These are phyloP conservation scores for Indri indri DNA, from an alignment of 2,113 vertebrate species.

Conservation along the genomic window DNA sequence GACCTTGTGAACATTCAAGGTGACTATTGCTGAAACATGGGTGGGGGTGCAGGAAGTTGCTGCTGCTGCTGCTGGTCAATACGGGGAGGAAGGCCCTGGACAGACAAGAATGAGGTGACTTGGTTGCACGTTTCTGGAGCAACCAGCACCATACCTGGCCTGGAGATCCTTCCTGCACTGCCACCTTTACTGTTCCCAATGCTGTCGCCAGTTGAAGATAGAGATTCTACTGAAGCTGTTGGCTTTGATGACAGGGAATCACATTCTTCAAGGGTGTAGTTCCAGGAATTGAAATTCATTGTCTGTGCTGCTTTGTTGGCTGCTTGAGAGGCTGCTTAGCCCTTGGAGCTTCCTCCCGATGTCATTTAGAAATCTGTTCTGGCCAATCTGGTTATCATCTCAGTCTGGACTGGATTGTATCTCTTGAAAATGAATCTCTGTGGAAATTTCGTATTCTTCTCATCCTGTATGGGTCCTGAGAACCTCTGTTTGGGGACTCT, in stretches of 20 bases:
- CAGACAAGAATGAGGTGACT: constrained; percentile 84
- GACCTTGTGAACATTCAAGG: constrained; percentile 92
- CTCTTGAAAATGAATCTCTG: constrained; percentile 96
- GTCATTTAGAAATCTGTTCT: neutral
- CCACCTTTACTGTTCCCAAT: constrained; percentile 90
- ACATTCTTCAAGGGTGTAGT: constrained; percentile 92
- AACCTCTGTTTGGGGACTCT: constrained; percentile 96
- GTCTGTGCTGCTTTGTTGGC: constrained; percentile 97
- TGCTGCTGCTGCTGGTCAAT: constrained; percentile 80
- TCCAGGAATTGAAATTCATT: constrained; percentile 94
- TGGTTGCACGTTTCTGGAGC: constrained; percentile 89
- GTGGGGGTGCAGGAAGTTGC: constrained; percentile 86
- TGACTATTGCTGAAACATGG: constrained; percentile 90
- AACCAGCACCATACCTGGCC: constrained; percentile 90
- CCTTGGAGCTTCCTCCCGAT: constrained; percentile 86
- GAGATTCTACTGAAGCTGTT: constrained; percentile 98
- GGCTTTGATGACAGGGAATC: constrained; percentile 94
- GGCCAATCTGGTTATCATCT: constrained; percentile 91
- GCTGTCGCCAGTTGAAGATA: constrained; percentile 95
- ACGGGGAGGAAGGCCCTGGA: constrained; percentile 88
- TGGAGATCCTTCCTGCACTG: constrained; percentile 87
- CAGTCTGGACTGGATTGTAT: constrained; percentile 95
- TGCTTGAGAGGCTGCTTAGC: constrained; percentile 91
- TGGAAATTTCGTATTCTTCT: constrained; percentile 94
- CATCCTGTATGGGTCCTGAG: constrained; percentile 96